A percentile compares a stretch with the other conserved stretches of the same genome.
Evolutionary conservation across 2,797 vertebrate genomes (phyloP).

Genomic region (Brachyrhaphis roseni): DNA sequence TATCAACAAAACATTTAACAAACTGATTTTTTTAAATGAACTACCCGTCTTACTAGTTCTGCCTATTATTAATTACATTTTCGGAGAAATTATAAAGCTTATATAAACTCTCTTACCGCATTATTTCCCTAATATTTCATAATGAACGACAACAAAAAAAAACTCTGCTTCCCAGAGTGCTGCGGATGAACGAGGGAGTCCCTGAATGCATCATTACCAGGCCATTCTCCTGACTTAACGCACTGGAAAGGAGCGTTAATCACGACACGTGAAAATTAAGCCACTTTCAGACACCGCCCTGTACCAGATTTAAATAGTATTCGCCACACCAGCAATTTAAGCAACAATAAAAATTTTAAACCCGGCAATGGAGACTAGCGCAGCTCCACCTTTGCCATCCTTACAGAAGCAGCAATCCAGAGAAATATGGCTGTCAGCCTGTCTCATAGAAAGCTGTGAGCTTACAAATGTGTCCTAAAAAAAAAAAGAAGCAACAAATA

Average conservation of each 20-base stretch:
- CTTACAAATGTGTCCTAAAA: neutral
- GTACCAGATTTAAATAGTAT: neutral
- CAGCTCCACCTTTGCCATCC: constrained; percentile 9
- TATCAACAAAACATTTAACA: neutral
- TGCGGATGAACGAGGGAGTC: neutral
- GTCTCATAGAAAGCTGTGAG: neutral
- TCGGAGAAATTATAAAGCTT: neutral
- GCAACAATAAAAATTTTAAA: neutral
- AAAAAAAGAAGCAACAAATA: neutral
- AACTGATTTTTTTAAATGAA: neutral
- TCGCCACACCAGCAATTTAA: neutral
- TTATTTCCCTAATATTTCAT: neutral
- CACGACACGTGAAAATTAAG: constrained; percentile 11
- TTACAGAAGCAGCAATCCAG: constrained; percentile 3
- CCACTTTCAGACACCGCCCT: constrained; percentile 14
- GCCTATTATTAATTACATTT: neutral
- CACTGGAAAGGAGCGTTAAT: constrained; percentile 20
- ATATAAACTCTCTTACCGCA: neutral
- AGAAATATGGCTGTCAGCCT: constrained; percentile 69
- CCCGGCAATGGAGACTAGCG: neutral
- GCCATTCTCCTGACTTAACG: constrained; percentile 30
- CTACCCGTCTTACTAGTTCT: neutral
- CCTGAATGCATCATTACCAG: constrained; percentile 56
- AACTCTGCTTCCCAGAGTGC: neutral
- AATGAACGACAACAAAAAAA: neutral